These are phyloP conservation scores for Himalopsyche anomala DNA, from an alignment of 2,888 invertebrate genomes.

Conservation along the genomic window DNA sequence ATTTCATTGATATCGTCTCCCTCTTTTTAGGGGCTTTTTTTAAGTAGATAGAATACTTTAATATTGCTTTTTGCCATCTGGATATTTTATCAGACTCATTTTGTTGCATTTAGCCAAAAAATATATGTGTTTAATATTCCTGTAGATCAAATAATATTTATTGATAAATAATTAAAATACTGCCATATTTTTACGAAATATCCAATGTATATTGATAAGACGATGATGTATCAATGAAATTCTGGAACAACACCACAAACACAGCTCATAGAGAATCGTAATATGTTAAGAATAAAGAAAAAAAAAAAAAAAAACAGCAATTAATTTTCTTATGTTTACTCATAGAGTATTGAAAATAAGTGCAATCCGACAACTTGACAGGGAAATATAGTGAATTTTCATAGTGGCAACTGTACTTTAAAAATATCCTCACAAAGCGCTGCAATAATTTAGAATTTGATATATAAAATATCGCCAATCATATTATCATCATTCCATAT, in stretches of 20 bases:
- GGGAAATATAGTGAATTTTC: neutral
- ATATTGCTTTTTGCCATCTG: conserved; percentile 5
- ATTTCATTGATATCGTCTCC: conserved; percentile 62
- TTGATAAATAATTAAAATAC: neutral
- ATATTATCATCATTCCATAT: neutral
- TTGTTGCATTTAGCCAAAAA: neutral
- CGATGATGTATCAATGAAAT: conserved; percentile 60
- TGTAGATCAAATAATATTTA: neutral
- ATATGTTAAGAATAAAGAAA: neutral
- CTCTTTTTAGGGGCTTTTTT: conserved; percentile 32
- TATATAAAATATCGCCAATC: neutral
- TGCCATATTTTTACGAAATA: conserved; percentile 17
- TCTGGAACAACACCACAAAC: conserved; percentile 63
- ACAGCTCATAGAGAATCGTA: conserved; percentile 16
- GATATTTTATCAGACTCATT: conserved; percentile 18
- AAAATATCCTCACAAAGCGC: neutral
- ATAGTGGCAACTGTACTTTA: neutral
- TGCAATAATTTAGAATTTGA: neutral
- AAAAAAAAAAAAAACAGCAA: conserved; percentile 1
- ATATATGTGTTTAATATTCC: conserved; percentile 35
- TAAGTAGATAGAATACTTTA: conserved; percentile 14
- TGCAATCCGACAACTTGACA: conserved; percentile 29
- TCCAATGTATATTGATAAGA: conserved; percentile 28
- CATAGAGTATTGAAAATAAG: neutral
- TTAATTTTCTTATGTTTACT: conserved; percentile 16